phyloP scores from a whole-genome alignment of 2,797 vertebrate species.

The Xerus rutilus region DNA sequence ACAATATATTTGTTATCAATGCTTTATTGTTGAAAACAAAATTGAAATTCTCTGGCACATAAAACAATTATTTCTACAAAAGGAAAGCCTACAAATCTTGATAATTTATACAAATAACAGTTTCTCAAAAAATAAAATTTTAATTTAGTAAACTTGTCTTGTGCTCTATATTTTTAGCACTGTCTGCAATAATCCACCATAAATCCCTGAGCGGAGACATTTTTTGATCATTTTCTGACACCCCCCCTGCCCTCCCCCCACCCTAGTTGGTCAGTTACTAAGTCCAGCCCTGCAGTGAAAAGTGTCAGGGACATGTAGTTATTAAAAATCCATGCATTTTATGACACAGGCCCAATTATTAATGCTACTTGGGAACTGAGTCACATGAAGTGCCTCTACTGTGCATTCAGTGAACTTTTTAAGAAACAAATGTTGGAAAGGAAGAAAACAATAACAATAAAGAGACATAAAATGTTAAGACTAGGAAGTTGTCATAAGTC shows the following conservation, averaged over 20 bases:
- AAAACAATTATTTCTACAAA: constrained; percentile 95
- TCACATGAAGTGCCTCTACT: constrained; percentile 80
- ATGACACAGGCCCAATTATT: constrained; percentile 82
- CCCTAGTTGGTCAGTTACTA: constrained; percentile 84
- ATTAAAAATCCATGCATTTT: constrained; percentile 85
- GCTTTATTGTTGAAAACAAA: constrained; percentile 96
- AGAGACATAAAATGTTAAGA: constrained; percentile 84
- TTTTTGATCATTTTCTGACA: constrained; percentile 88
- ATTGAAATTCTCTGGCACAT: constrained; percentile 94
- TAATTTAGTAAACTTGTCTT: constrained; percentile 98
- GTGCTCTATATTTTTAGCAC: constrained; percentile 93
- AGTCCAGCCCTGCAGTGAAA: constrained; percentile 85
- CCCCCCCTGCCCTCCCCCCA: constrained; percentile 39
- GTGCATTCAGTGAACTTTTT: constrained; percentile 83
- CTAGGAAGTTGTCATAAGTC: constrained; percentile 76
- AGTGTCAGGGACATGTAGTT: constrained; percentile 86
- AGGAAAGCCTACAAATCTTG: constrained; percentile 96
- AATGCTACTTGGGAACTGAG: constrained; percentile 84
- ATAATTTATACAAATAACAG: constrained; percentile 99
- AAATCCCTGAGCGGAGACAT: constrained; percentile 99
- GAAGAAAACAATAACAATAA: constrained; percentile 73
- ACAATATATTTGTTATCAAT: constrained; percentile 90
- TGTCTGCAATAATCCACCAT: constrained; percentile 93
- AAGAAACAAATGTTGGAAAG: constrained; percentile 80
- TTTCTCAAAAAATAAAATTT: constrained; percentile 97